A percentile compares a stretch with the other conserved stretches of the same genome.
These are phyloP conservation scores for Sphinx pinastri DNA, from an alignment of 2,888 invertebrate species.

Conservation along the genomic window DNA sequence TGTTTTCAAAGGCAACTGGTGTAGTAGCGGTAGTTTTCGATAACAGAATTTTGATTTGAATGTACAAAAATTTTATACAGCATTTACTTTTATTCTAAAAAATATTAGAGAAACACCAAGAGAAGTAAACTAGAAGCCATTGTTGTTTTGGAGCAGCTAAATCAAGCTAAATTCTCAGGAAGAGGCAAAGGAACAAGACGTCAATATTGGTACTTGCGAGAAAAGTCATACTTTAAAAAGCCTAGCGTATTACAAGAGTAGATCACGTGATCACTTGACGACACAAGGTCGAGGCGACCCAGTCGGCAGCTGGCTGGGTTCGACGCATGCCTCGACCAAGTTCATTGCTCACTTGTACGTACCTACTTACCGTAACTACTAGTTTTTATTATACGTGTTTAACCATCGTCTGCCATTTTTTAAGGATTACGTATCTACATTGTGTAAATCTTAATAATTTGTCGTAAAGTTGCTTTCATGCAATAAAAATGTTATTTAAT, in stretches of 20 bases:
- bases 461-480: background rate
- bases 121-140: too few species aligned
- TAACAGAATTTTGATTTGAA: too few species aligned
- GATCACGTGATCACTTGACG: slow-evolving; percentile 24
- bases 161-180: too few species aligned
- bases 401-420: background rate
- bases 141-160: too few species aligned
- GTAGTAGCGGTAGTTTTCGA: too few species aligned
- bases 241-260: background rate
- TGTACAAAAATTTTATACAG: too few species aligned
- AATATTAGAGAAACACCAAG: too few species aligned
- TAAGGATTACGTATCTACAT: background rate
- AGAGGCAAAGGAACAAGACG: too few species aligned
- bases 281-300: slow-evolving; percentile 59
- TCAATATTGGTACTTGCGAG: too few species aligned
- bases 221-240: too few species aligned
- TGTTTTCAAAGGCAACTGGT: too few species aligned
- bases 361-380: background rate
- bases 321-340: slow-evolving; percentile 44
- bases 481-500: background rate
- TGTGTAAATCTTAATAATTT: background rate
- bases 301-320: slow-evolving; percentile 37
- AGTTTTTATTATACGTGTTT: slow-evolving; percentile 3
- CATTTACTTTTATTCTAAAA: too few species aligned
- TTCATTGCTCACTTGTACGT: slow-evolving; percentile 53